Percentiles rank a stretch among this genome's conserved stretches.
phyloP scores from a whole-genome alignment of 2,113 vertebrate genomes.

The Callionymus lyra region DNA sequence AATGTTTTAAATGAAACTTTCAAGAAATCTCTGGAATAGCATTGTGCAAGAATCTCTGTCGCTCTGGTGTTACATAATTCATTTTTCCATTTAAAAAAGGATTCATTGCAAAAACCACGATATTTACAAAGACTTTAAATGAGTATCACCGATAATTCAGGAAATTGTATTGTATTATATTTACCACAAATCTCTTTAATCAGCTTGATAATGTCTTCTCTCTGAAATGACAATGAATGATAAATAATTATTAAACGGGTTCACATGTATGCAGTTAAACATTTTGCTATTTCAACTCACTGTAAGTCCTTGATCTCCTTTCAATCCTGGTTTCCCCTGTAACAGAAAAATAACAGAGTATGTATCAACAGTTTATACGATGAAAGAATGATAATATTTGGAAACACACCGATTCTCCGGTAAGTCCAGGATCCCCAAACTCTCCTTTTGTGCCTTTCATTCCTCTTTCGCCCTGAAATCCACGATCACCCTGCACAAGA shows the following conservation, averaged over 20 bases:
- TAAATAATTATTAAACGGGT: not conserved
- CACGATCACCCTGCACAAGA: constrained; percentile 72
- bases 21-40: too few relatives aligned
- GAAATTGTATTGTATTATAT: too few relatives aligned
- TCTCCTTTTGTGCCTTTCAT: constrained; percentile 76
- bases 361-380: too few relatives aligned
- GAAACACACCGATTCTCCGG: constrained; percentile 71
- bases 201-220: constrained; percentile 82
- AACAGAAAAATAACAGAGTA: constrained; percentile 6
- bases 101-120: too few relatives aligned
- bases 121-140: too few relatives aligned
- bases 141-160: too few relatives aligned
- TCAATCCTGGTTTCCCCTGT: constrained; percentile 72
- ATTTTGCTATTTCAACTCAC: not conserved
- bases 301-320: constrained; percentile 74
- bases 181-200: constrained; percentile 88
- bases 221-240: constrained; percentile 53
- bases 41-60: too few relatives aligned
- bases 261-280: not conserved
- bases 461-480: constrained; percentile 73
- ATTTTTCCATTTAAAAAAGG: too few relatives aligned
- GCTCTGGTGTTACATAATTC: too few relatives aligned
- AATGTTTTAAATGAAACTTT: too few relatives aligned
- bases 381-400: not conserved
- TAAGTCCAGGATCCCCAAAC: constrained; percentile 71